Conservation (phyloP, 2,113 vertebrate genomes). For the Calonectris borealis region DNA sequence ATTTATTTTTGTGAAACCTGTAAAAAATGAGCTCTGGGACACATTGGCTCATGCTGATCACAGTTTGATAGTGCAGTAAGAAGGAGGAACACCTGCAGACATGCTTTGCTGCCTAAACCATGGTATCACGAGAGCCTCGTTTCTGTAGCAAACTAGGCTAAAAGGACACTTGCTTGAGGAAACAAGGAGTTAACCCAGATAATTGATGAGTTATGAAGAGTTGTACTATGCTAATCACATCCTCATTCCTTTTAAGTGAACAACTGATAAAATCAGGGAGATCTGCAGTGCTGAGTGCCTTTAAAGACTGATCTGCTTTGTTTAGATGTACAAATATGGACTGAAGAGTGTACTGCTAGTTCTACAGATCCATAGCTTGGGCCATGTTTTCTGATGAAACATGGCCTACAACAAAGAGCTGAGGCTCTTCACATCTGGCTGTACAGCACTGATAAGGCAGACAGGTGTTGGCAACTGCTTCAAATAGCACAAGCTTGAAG, state of each 20-base stretch:
- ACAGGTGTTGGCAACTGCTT: neutral
- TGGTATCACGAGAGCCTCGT: neutral
- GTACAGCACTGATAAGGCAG: neutral
- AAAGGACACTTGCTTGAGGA: neutral
- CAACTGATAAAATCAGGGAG: neutral
- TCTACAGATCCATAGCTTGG: neutral
- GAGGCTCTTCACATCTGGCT: neutral
- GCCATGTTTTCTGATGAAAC: neutral
- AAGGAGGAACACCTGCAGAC: neutral
- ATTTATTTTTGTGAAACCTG: neutral
- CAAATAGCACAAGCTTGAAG: neutral
- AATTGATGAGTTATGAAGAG: neutral
- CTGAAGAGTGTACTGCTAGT: neutral
- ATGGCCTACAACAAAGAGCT: neutral
- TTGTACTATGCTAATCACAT: neutral
- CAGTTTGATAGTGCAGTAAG: neutral
- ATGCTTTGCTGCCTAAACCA: neutral
- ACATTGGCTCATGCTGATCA: neutral
- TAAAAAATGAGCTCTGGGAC: neutral
- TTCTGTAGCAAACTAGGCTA: neutral
- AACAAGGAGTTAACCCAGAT: neutral
- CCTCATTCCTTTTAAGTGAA: neutral
- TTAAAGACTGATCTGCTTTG: neutral
- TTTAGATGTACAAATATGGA: neutral
- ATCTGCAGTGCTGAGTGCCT: neutral